phyloP scores from a whole-genome alignment of 37 sponge, comb jelly and placozoan species.

The Haliclona indistincta region DNA sequence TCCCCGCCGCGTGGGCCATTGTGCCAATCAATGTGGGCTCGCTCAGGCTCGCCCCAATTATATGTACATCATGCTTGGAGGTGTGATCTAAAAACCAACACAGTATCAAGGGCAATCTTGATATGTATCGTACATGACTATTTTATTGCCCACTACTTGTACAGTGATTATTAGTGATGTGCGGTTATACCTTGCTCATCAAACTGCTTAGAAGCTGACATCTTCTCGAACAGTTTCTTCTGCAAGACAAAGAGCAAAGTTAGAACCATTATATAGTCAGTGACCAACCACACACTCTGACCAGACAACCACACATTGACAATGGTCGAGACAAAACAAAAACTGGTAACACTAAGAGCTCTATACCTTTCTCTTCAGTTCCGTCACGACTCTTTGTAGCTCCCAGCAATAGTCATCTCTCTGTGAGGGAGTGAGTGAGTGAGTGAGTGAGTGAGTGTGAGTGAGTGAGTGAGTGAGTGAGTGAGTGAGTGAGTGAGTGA shows the following conservation, averaged over 20 bases:
- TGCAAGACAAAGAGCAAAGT: not conserved
- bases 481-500: not conserved
- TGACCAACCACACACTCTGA: not conserved
- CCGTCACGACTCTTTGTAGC: conserved; percentile 67
- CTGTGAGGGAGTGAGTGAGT: not conserved
- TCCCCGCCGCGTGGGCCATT: too few relatives aligned
- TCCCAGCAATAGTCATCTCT: conserved; percentile 62
- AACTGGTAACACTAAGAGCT: too few relatives aligned
- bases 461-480: not conserved
- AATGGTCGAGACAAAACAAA: not conserved
- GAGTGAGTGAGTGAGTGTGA: not conserved
- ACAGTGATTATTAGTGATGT: too few relatives aligned
- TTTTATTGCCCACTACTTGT: too few relatives aligned
- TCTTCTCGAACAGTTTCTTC: conserved; percentile 1
- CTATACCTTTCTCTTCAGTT: conserved; percentile 71
- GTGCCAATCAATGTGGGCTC: too few relatives aligned
- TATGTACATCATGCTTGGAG: too few relatives aligned
- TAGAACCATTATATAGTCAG: not conserved
- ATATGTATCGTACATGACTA: too few relatives aligned
- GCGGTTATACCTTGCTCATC: conserved; percentile 11
- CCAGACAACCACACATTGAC: not conserved
- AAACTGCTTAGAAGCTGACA: conserved; percentile 1
- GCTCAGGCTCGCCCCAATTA: too few relatives aligned
- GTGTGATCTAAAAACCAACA: too few relatives aligned
- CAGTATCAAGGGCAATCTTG: too few relatives aligned